Evolutionary conservation across 2,888 invertebrate genomes (phyloP).

Genomic region (Trichopria drosophilae): DNA sequence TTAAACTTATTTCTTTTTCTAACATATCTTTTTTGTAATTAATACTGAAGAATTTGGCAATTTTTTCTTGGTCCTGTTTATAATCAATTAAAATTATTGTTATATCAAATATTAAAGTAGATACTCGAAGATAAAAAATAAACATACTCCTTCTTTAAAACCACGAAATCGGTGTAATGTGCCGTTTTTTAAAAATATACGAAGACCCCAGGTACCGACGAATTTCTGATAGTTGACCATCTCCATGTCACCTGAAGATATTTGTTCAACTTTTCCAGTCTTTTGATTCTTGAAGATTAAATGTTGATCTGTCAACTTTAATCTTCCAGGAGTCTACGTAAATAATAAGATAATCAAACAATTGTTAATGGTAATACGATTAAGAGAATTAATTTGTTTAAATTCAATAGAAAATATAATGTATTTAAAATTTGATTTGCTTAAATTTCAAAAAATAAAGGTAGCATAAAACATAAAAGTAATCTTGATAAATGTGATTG

Average conservation of each 20-base stretch:
- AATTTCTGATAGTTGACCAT: conserved; percentile 90
- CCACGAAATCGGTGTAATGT: conserved; percentile 89
- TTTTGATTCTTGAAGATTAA: conserved; percentile 93
- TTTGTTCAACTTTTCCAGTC: conserved; percentile 94
- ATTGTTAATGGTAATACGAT: no score
- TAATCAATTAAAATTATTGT: conserved; percentile 2
- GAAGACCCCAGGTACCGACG: conserved; percentile 85
- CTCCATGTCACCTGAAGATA: conserved; percentile 82
- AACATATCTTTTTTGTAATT: conserved; percentile 85
- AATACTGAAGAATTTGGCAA: conserved; percentile 83
- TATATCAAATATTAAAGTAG: conserved; percentile 10
- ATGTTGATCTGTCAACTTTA: conserved; percentile 89
- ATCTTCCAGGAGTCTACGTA: conserved; percentile 81
- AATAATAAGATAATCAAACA: conserved; percentile 30
- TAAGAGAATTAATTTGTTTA: conserved; percentile 22
- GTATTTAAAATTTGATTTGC: conserved; percentile 9
- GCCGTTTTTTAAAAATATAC: conserved; percentile 88
- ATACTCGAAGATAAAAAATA: conserved; percentile 3
- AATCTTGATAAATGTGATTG: not conserved
- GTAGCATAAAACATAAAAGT: conserved; percentile 1
- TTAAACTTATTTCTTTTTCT: conserved; percentile 89
- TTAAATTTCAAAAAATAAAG: not conserved
- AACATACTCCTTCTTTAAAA: conserved; percentile 80
- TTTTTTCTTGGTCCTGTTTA: conserved; percentile 85
- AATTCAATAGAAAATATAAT: conserved; percentile 7